These are phyloP conservation scores for Eidolon helvum DNA, from an alignment of 2,113 vertebrate genomes.

Conservation along the genomic window DNA sequence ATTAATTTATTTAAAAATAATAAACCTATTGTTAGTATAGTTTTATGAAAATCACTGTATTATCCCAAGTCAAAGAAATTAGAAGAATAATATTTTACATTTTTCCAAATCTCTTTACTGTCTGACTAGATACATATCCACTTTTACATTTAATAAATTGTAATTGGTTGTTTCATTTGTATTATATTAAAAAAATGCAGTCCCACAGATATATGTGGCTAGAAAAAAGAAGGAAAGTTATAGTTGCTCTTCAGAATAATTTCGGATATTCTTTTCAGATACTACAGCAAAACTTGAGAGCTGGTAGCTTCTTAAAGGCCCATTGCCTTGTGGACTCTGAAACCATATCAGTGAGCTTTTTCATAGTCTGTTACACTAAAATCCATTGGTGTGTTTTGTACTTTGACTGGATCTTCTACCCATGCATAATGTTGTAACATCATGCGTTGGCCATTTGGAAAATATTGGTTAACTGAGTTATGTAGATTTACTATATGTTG, in stretches of 20 bases:
- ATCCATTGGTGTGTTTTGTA: neutral
- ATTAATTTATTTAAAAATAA: neutral
- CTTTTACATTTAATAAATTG: neutral
- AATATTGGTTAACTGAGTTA: constrained; percentile 1
- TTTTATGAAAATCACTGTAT: constrained; percentile 18
- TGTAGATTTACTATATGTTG: constrained; percentile 21
- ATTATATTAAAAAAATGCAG: constrained; percentile 6
- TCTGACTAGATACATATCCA: neutral
- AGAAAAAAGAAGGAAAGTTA: neutral
- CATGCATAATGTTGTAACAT: constrained; percentile 21
- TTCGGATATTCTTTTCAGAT: neutral
- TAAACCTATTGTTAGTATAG: neutral
- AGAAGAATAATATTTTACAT: neutral
- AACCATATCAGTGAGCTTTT: neutral
- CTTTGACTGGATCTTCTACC: constrained; percentile 22
- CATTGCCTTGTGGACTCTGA: neutral
- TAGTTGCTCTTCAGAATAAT: neutral
- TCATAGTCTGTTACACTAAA: constrained; percentile 20
- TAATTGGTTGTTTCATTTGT: neutral
- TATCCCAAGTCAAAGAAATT: neutral
- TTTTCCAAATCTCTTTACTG: neutral
- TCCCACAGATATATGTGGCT: neutral
- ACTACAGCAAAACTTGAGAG: neutral
- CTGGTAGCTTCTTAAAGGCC: constrained; percentile 4
- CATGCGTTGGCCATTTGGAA: constrained; percentile 33